Evolutionary conservation across 2,113 vertebrate genomes (phyloP), one percentile per base, ranked within the genome.

Genomic region (Sitta europaea): DNA sequence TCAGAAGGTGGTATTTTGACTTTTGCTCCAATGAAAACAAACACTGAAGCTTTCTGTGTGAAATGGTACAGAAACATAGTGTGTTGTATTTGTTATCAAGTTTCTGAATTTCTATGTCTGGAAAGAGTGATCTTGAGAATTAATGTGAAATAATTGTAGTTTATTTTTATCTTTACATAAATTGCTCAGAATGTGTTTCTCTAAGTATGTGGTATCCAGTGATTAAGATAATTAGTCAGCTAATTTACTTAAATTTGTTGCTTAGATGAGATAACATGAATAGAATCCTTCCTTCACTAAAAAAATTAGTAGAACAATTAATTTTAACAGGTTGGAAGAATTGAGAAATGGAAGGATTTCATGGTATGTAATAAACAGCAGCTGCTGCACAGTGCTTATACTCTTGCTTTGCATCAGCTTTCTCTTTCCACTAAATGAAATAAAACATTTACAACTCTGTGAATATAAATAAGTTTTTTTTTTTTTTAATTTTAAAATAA

Each of bases 211-310:
- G 28, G 17, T 81, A 82, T 62, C 43, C 59, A 72, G 42, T 91
- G 48, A 88, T 91, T 88, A 94, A 83, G 48, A 80, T 91, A 79
- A 91, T 77, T 91, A 68, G 14, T 71, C 45, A 68, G n/a, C 23
- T 94, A 78, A 91, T 95, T 81, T 73, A 24, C 31, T 70, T 66
- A 91, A 96, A 86, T 65, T 81, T 45, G 38, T 81, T 94, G 10
- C 12, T 86, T 14, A 83, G 63, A 68, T 83, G 62, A 92, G 36
- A 66, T 70, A 77, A 65, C 82, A 78, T 38, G 35, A 75, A 67
- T 74, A 85, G 1, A 27, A 67, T 67, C 17, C 45, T 83, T 84
- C 48, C 19, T 55, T 82, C 20, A 81, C 14, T 1, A 29, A 73
- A 87, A 86, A 80, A 84, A 57, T 24, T 38, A 80, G 28, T 31